Evolutionary conservation across 1,140 invertebrate species (phyloP).

Genomic region (Drosophila sulfurigaster): DNA sequence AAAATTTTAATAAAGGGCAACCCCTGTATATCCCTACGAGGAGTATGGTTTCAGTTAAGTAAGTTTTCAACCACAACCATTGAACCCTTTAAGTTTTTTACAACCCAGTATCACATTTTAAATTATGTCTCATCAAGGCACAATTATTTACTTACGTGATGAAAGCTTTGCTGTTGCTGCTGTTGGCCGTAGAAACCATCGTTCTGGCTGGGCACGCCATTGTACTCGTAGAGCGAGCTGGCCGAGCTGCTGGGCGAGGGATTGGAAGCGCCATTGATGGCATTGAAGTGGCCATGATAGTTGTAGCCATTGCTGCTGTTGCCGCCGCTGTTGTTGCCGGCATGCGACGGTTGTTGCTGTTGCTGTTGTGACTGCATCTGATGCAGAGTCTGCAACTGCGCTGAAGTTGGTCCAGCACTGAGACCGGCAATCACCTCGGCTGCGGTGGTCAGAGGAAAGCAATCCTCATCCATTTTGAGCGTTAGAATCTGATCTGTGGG

Average conservation of each 20-base stretch:
- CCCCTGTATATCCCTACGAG: too few species aligned
- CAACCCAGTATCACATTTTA: too few species aligned
- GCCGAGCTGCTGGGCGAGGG: slow-evolving; percentile 74
- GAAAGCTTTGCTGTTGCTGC: slow-evolving; percentile 63
- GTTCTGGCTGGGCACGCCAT: slow-evolving; percentile 39
- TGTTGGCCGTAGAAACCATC: slow-evolving; percentile 68
- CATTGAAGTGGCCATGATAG: slow-evolving; percentile 77
- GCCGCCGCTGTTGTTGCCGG: slow-evolving; percentile 31
- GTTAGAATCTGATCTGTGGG: slow-evolving; percentile 83
- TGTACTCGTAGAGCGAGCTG: slow-evolving; percentile 74
- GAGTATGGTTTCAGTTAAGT: too few species aligned
- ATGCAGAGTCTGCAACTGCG: slow-evolving; percentile 64
- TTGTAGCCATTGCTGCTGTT: slow-evolving; percentile 64
- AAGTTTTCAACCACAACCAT: too few species aligned
- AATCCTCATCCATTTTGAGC: slow-evolving; percentile 92
- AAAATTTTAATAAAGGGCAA: too few species aligned
- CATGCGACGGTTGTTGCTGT: slow-evolving; percentile 24
- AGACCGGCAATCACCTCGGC: slow-evolving; percentile 86
- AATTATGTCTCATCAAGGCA: too few species aligned
- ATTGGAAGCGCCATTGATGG: slow-evolving; percentile 71
- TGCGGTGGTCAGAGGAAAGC: slow-evolving; percentile 87
- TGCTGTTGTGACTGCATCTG: slow-evolving; percentile 52
- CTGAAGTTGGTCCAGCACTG: slow-evolving; percentile 42
- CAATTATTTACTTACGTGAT: slow-evolving; percentile 61
- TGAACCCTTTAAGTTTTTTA: too few species aligned